Conservation (phyloP, 2,888 invertebrate genomes). For the Selenia dentaria region DNA sequence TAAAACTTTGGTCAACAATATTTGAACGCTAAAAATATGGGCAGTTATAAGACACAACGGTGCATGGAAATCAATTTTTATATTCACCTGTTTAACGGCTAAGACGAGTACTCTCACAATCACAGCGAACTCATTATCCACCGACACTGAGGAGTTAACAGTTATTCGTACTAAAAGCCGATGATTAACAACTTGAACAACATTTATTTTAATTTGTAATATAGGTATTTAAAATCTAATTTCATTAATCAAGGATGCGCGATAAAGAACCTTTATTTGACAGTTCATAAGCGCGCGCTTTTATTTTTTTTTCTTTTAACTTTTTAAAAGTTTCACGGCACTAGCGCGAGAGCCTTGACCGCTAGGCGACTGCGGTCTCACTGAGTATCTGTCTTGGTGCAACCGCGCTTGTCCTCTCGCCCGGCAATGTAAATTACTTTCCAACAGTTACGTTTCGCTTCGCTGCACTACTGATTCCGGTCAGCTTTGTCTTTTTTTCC, state of each 20-base stretch:
- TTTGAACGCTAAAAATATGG: constrained; percentile 34
- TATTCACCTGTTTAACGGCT: constrained; percentile 78
- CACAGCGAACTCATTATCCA: constrained; percentile 79
- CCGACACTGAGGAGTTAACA: constrained; percentile 71
- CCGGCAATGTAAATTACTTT: constrained; percentile 72
- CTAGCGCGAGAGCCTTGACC: constrained; percentile 73
- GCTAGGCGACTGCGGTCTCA: constrained; percentile 73
- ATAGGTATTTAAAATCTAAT: too few species aligned
- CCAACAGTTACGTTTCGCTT: constrained; percentile 81
- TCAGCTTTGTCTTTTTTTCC: constrained; percentile 46
- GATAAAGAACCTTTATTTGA: constrained; percentile 54
- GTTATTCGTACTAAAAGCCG: constrained; percentile 70
- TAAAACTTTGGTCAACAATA: constrained; percentile 38
- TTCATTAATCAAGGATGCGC: constrained; percentile 23
- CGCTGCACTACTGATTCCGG: constrained; percentile 78
- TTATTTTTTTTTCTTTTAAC: constrained; percentile 53
- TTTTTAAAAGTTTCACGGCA: constrained; percentile 43
- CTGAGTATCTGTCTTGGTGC: constrained; percentile 64
- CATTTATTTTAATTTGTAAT: too few species aligned
- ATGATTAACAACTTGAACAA: constrained; percentile 51
- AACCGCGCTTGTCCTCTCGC: constrained; percentile 57
- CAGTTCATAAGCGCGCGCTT: constrained; percentile 74
- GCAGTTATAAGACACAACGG: constrained; percentile 47
- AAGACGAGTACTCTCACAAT: constrained; percentile 70
- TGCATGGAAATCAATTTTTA: constrained; percentile 57